Evolutionary conservation across 2,797 vertebrate genomes (phyloP).

Genomic region (Xenentodon cancila): DNA sequence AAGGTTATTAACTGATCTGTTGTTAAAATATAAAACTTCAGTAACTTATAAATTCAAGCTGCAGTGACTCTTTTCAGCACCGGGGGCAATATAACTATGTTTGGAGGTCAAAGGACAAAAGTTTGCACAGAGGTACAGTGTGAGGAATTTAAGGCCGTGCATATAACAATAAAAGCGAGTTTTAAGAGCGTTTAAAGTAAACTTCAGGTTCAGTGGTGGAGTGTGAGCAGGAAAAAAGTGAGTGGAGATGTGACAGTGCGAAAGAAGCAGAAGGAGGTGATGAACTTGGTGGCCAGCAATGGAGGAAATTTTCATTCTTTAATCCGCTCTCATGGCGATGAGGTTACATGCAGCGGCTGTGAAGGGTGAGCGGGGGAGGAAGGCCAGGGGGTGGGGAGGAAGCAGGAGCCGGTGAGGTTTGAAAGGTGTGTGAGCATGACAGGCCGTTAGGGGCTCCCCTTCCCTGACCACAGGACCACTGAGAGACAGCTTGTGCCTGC

Average conservation of each 20-base stretch:
- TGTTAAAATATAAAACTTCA: neutral
- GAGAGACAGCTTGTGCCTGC: slow-evolving; percentile 81
- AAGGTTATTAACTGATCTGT: neutral
- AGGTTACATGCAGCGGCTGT: slow-evolving; percentile 32
- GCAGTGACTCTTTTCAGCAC: slow-evolving; percentile 43
- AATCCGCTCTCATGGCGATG: slow-evolving; percentile 56
- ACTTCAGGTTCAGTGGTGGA: neutral
- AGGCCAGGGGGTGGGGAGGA: slow-evolving; percentile 53
- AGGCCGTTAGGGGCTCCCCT: slow-evolving; percentile 87
- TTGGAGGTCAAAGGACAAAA: slow-evolving; percentile 59
- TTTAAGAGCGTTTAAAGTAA: neutral
- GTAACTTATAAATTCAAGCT: neutral
- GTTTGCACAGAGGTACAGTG: neutral
- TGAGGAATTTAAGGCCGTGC: neutral
- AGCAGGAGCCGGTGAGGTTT: slow-evolving; percentile 63
- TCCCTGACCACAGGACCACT: slow-evolving; percentile 81
- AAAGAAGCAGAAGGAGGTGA: neutral
- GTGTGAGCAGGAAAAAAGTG: neutral
- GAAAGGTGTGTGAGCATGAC: slow-evolving; percentile 61
- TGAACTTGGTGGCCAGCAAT: slow-evolving; percentile 14
- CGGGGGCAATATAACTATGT: slow-evolving; percentile 31
- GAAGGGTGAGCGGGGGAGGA: slow-evolving; percentile 39
- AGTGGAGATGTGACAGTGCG: slow-evolving; percentile 7
- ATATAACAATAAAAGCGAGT: neutral
- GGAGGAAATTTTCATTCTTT: slow-evolving; percentile 41